Percentiles rank a stretch among this genome's conserved stretches.
phyloP scores from a whole-genome alignment of 2,797 vertebrate genomes.

The Petrocephalus sullivani region DNA sequence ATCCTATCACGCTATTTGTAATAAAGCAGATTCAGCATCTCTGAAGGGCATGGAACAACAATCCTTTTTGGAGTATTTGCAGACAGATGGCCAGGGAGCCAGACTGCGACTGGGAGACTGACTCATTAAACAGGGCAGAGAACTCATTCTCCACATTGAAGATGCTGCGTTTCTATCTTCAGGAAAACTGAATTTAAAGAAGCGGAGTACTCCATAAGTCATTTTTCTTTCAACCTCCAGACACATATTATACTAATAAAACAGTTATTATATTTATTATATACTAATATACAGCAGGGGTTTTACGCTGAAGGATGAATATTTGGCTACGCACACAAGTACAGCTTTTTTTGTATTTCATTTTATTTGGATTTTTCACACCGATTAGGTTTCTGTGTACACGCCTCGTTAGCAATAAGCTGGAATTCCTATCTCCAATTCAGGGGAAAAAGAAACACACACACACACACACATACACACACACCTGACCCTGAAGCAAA shows the following conservation, averaged over 20 bases:
- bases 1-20: neutral
- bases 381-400: neutral
- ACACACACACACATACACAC: neutral
- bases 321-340: neutral
- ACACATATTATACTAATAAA: neutral
- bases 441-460: constrained; percentile 47
- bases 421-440: constrained; percentile 79
- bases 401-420: constrained; percentile 45
- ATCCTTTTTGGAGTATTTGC: neutral
- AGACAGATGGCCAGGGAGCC: neutral
- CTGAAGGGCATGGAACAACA: neutral
- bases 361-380: neutral
- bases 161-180: neutral
- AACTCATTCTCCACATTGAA: neutral
- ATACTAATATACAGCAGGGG: neutral
- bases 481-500: constrained; percentile 66
- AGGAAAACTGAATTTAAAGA: neutral
- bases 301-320: neutral
- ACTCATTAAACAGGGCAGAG: neutral
- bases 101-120: neutral
- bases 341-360: neutral
- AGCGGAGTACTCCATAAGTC: neutral
- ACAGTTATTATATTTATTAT: neutral
- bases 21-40: neutral
- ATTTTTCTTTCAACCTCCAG: neutral